Conservation (phyloP, 2,113 vertebrate genomes). For the Beaufortia kweichowensis region DNA sequence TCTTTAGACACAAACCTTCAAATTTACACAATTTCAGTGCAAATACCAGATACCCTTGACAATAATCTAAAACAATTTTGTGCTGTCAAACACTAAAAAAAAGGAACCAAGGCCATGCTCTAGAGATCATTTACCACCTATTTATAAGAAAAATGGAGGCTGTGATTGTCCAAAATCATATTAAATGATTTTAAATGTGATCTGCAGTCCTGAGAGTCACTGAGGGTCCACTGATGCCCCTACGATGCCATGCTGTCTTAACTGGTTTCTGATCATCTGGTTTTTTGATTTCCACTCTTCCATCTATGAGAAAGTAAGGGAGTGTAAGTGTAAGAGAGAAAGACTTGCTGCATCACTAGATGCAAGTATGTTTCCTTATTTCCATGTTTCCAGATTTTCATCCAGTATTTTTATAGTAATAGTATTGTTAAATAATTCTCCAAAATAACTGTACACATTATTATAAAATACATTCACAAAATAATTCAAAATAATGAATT, state of each 20-base stretch:
- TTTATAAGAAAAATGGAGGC: neutral
- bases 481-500: too few species aligned
- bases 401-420: too few species aligned
- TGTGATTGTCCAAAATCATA: neutral
- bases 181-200: neutral
- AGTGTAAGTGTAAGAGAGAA: neutral
- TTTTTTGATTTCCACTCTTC: constrained; percentile 84
- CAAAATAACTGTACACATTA: too few species aligned
- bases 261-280: constrained; percentile 74
- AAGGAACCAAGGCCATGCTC: neutral
- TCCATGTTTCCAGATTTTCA: too few species aligned
- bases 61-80: constrained; percentile 11
- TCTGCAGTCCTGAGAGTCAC: constrained; percentile 56
- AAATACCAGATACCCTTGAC: constrained; percentile 19
- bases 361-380: too few species aligned
- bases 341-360: too few species aligned
- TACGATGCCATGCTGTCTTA: constrained; percentile 79
- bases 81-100: neutral
- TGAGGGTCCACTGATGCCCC: constrained; percentile 76
- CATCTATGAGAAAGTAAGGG: constrained; percentile 60
- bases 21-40: constrained; percentile 25
- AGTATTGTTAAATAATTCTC: too few species aligned
- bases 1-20: constrained; percentile 24
- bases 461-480: too few species aligned
- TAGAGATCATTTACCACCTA: neutral